These are phyloP conservation scores for Danaus plexippus DNA, from an alignment of 1,140 invertebrate genomes.

Conservation along the genomic window DNA sequence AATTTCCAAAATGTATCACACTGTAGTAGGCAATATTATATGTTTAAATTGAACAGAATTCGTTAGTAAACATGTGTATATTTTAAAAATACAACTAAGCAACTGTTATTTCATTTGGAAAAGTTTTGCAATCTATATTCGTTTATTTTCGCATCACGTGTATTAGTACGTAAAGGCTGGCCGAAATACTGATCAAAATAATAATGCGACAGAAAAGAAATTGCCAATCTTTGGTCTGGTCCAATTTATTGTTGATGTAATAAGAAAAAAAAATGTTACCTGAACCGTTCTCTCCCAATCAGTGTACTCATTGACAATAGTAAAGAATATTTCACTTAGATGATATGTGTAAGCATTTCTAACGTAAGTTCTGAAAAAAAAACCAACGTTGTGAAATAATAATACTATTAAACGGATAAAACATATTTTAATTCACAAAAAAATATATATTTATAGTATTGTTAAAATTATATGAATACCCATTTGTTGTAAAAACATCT, in stretches of 20 bases:
- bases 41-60: no score
- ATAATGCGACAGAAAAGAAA: slow-evolving; percentile 24
- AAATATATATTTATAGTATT: background rate
- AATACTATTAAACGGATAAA: slow-evolving; percentile 5
- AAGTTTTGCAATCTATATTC: slow-evolving; percentile 11
- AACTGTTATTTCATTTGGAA: slow-evolving; percentile 19
- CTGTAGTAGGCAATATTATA: no score
- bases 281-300: slow-evolving; percentile 93
- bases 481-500: slow-evolving; percentile 29
- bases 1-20: no score
- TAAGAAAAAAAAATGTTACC: slow-evolving; percentile 39
- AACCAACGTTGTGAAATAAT: slow-evolving; percentile 2
- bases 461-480: slow-evolving; percentile 21
- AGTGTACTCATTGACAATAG: slow-evolving; percentile 96
- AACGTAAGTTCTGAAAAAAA: slow-evolving; percentile 84
- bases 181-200: slow-evolving; percentile 23
- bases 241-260: slow-evolving; percentile 18
- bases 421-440: background rate
- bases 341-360: slow-evolving; percentile 95
- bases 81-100: no score
- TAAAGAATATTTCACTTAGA: slow-evolving; percentile 97
- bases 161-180: slow-evolving; percentile 26
- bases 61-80: no score
- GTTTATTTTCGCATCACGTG: slow-evolving; percentile 29
- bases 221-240: slow-evolving; percentile 22